Percentiles rank a stretch among this genome's conserved stretches.
phyloP scores from a whole-genome alignment of 2,888 invertebrate species.

The Stenurella melanura region DNA sequence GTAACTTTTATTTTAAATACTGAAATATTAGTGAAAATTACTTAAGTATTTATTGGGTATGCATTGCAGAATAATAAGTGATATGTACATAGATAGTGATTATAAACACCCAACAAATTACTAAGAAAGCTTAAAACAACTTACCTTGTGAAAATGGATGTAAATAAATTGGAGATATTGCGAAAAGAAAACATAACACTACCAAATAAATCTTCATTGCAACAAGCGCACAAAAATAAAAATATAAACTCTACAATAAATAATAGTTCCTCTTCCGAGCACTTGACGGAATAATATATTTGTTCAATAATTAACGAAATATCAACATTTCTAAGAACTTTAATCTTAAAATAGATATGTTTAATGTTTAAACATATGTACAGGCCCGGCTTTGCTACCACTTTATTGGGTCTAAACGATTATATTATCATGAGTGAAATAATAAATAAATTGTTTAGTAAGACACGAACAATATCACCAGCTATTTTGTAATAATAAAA shows the following conservation, averaged over 20 bases:
- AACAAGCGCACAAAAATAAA: neutral
- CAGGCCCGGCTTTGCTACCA: neutral
- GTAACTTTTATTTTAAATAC: too few species aligned
- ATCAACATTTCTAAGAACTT: neutral
- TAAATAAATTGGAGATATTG: constrained; percentile 13
- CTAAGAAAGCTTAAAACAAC: neutral
- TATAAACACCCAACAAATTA: too few species aligned
- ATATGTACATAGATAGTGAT: too few species aligned
- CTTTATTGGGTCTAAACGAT: neutral
- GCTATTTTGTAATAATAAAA: too few species aligned
- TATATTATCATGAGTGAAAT: too few species aligned
- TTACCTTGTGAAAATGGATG: constrained; percentile 10
- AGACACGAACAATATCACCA: too few species aligned
- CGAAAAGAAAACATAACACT: neutral
- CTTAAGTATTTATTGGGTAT: too few species aligned
- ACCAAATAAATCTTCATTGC: constrained; percentile 8
- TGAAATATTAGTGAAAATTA: too few species aligned
- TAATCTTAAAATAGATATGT: constrained; percentile 5
- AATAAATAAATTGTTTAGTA: too few species aligned
- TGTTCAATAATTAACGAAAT: neutral
- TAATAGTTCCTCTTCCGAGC: neutral
- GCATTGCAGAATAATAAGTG: too few species aligned
- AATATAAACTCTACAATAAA: neutral
- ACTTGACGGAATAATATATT: neutral
- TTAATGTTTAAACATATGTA: neutral